Base-by-base conservation (phyloP, 2,113 vertebrate genomes). In the Lepus europaeus region DNA sequence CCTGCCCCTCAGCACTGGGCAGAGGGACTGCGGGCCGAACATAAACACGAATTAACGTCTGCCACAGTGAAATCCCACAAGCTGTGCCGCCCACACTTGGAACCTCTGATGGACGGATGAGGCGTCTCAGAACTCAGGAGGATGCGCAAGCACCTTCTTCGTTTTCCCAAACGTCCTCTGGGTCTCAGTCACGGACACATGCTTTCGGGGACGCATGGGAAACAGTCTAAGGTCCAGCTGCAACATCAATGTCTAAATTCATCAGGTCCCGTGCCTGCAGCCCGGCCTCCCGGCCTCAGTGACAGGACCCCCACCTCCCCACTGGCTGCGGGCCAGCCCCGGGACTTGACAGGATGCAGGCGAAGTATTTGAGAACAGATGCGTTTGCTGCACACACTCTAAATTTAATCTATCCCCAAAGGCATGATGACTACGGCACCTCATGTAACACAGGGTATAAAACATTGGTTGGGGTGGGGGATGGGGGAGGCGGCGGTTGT, bases 321-420 rank as follows among this genome's bases (percentile, higher is more conserved):
- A 0, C 72, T 95, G 96, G 95, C 96, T 31, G 81, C 6, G 1
- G 33, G 93, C 96, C 97, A 96, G 91, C 63, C 22, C 76, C 14
- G 22, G 63, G 86, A 9, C 91, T 93, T 84, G 97, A 95, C 19
- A 97, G 74, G 95, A 93, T 25, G 59, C 96, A 96, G 95, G 87
- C 76, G n/a, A 92, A 90, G 91, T 90, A 90, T 90, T 83, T 91
- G 92, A 82, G 73, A 95, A 95, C 92, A 94, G 90, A 97, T 89
- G 79, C 59, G 68, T 94, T 95, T 77, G 72, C 86, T 89, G 79
- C 91, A 78, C 87, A 96, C 74, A 56, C 20, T 93, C 95, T 91
- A 91, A 94, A 80, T 93, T 86, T 96, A 95, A 97, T 97, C 94
- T 94, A 83, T 93, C 94, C 96, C 95, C 12, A 53, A 97, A 97